A percentile compares a stretch with the other conserved stretches of the same genome.
These are phyloP conservation scores for Zaprionus vittiger DNA, from an alignment of 1,140 invertebrate species.

Conservation along the genomic window DNA sequence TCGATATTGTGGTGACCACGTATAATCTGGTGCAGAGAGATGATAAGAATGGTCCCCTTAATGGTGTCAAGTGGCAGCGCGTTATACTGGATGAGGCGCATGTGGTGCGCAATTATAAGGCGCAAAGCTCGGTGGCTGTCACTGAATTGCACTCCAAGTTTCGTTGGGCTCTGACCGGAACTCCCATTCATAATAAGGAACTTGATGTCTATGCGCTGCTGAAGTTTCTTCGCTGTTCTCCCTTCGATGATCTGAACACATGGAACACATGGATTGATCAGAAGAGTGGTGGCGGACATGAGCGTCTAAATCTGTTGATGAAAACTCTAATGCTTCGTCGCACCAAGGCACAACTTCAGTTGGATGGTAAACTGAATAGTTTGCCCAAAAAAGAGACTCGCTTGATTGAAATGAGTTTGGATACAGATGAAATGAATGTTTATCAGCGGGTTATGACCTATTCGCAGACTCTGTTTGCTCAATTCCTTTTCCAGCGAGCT, in stretches of 20 bases:
- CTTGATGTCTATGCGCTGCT: conserved; percentile 94
- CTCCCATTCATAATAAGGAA: conserved; percentile 97
- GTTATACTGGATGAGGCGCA: conserved; percentile 98
- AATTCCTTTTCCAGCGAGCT: conserved; percentile 90
- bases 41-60: conserved; percentile 67
- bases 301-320: conserved; percentile 91
- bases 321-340: conserved; percentile 92
- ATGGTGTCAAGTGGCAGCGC: conserved; percentile 89
- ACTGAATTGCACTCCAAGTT: conserved; percentile 87
- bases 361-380: conserved; percentile 86
- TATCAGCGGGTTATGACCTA: conserved; percentile 91
- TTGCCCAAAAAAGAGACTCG: conserved; percentile 89
- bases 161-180: conserved; percentile 96
- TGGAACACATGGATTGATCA: conserved; percentile 89
- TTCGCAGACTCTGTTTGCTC: conserved; percentile 90
- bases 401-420: conserved; percentile 87
- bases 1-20: conserved; percentile 91
- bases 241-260: conserved; percentile 92
- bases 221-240: conserved; percentile 92
- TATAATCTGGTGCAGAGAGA: conserved; percentile 89
- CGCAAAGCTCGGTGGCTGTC: conserved; percentile 89
- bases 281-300: conserved; percentile 89
- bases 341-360: conserved; percentile 91
- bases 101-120: conserved; percentile 94
- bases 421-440: conserved; percentile 89